Base-by-base conservation (phyloP, 2,888 invertebrate genomes). In the Zeuzera pyrina region DNA sequence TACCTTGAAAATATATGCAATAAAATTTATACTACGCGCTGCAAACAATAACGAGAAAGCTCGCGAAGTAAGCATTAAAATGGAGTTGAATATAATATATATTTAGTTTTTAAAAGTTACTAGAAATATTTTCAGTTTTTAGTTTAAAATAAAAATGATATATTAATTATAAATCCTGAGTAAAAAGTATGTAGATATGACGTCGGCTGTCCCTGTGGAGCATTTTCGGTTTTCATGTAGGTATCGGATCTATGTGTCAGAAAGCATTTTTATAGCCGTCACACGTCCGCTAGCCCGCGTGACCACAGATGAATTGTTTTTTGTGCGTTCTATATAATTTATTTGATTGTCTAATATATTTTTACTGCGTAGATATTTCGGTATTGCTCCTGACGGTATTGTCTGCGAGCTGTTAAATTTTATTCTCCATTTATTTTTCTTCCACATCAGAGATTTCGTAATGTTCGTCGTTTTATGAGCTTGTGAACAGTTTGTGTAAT, bases 401-500 rank as follows among this genome's bases (percentile, higher is more conserved):
- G 35, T 28, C 33, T 28, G 32, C 19, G 29, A 11, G 12, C 35
- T 33, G 35, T 39, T 35, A 39, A 39, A 39, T 63, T 38, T 71
- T 67, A 72, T 63, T 49, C 44, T 49, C 63, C 52, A 67, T 69
- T 67, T 70, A 70, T 73, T 64, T 70, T 68, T 67, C 64, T 72
- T 69, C 60, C 62, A 66, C 67, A 69, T 60, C 65, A 65, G 61
- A 66, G 60, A 72, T 71, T 72, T 64, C 53, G 67, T 59, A 57
- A 73, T 63, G 68, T 61, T 65, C 67, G 62, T 59, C 56, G 57
- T 58, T 73, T 73, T 70, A 73, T 70, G 67, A 59, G 65, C 58
- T 67, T 66, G 72, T 69, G 67, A 71, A 73, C 74, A 68, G 68
- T 71, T 67, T 60, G 52, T 67, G 70, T 72, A 72, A 76, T 74